A percentile compares a stretch with the other conserved stretches of the same genome.
These are phyloP conservation scores for Agrilus biguttatus DNA, from an alignment of 2,888 invertebrate species.

Conservation along the genomic window DNA sequence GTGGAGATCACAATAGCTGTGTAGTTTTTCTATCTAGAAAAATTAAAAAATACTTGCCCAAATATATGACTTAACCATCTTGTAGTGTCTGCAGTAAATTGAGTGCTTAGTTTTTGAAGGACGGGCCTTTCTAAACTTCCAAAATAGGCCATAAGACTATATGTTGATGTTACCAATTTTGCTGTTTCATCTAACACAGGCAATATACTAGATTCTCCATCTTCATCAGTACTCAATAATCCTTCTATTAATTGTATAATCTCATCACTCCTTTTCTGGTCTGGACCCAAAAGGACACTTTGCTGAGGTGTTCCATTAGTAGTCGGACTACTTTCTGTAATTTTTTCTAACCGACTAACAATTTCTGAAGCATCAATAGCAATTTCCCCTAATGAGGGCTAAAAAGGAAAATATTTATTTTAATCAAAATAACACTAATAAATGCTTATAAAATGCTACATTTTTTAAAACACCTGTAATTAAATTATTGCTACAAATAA, in stretches of 20 bases:
- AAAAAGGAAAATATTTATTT: slow-evolving; percentile 7
- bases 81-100: slow-evolving; percentile 73
- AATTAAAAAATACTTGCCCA: slow-evolving; percentile 37
- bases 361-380: slow-evolving; percentile 33
- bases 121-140: slow-evolving; percentile 69
- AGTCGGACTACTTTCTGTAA: slow-evolving; percentile 23
- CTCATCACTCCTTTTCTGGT: slow-evolving; percentile 34
- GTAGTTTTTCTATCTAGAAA: neutral
- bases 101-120: slow-evolving; percentile 63
- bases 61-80: slow-evolving; percentile 80
- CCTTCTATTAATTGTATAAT: slow-evolving; percentile 45
- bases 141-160: slow-evolving; percentile 75
- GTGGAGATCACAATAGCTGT: too few relatives aligned
- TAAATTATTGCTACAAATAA: neutral
- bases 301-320: slow-evolving; percentile 18
- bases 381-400: slow-evolving; percentile 28
- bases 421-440: slow-evolving; percentile 11
- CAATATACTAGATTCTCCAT: slow-evolving; percentile 45
- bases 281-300: slow-evolving; percentile 28
- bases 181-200: slow-evolving; percentile 48
- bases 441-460: slow-evolving; percentile 22
- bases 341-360: slow-evolving; percentile 31
- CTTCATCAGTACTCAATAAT: slow-evolving; percentile 45
- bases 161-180: slow-evolving; percentile 63
- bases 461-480: slow-evolving; percentile 1